A percentile compares a stretch with the other conserved stretches of the same genome.
These are phyloP conservation scores for Crambe crambe DNA, from an alignment of 37 sponge, comb jelly and placozoan genomes.

Conservation along the genomic window DNA sequence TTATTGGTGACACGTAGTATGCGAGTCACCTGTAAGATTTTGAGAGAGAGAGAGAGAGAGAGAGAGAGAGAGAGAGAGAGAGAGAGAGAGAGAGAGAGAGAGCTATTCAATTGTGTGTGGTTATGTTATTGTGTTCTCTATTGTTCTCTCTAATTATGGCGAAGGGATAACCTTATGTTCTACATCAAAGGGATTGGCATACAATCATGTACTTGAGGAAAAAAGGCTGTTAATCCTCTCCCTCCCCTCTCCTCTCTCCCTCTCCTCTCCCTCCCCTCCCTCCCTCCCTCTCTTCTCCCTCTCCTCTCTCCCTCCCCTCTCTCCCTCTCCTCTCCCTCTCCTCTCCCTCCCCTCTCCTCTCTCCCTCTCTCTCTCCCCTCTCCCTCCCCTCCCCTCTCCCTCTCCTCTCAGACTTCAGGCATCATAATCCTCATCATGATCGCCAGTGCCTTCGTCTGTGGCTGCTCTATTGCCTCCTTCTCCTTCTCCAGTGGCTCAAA, in stretches of 20 bases:
- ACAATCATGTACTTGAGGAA: too few relatives aligned
- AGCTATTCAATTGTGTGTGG: too few relatives aligned
- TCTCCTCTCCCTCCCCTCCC: conserved; percentile 10
- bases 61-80: too few relatives aligned
- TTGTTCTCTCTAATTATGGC: too few relatives aligned
- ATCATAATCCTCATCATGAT: conserved; percentile 24
- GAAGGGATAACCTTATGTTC: too few relatives aligned
- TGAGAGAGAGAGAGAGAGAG: too few relatives aligned
- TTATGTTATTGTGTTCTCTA: too few relatives aligned
- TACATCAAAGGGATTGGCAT: too few relatives aligned
- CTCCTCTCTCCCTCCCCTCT: conserved; percentile 5
- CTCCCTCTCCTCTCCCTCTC: conserved; percentile 9
- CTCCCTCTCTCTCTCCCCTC: not conserved
- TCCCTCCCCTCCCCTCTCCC: conserved; percentile 8
- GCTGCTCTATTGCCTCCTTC: conserved; percentile 15
- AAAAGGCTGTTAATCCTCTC: too few relatives aligned
- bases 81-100: too few relatives aligned
- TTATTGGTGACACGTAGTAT: too few relatives aligned
- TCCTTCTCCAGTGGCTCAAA: not conserved
- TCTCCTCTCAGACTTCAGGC: conserved; percentile 25
- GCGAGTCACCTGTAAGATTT: too few relatives aligned
- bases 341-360: not conserved
- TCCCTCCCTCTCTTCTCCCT: not conserved
- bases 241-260: conserved; percentile 6
- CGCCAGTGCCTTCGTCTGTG: conserved; percentile 20